Conservation (phyloP, 2,113 vertebrate species). For the Dicerorhinus sumatrensis region DNA sequence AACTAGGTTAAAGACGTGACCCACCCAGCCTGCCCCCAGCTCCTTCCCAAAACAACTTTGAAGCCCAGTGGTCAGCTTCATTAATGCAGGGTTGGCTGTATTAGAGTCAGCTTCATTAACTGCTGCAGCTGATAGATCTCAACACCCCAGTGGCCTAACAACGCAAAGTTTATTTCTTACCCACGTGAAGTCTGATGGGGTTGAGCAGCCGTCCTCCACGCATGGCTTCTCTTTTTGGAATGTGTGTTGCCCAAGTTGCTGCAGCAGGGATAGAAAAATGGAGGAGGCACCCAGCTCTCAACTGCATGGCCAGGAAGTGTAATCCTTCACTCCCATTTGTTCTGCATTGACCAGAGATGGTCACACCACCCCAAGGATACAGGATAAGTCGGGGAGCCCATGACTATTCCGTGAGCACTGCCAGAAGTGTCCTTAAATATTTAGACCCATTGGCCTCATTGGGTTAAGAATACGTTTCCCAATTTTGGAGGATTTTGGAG, state of each 20-base stretch:
- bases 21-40: no score
- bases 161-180: background rate
- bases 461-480: background rate
- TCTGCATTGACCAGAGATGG: background rate
- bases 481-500: no score
- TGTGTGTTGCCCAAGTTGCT: background rate
- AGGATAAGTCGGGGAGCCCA: background rate
- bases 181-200: background rate
- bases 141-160: background rate
- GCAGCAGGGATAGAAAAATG: background rate
- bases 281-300: background rate
- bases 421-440: background rate
- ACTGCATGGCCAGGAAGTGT: background rate
- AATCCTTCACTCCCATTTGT: background rate
- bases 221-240: background rate
- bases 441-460: background rate
- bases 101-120: no score
- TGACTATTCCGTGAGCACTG: accelerated
- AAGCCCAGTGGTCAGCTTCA: background rate
- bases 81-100: background rate
- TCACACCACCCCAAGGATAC: background rate
- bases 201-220: background rate
- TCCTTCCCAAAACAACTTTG: accelerated
- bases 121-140: background rate
- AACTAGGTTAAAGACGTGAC: background rate